A percentile compares a stretch with the other conserved stretches of the same genome.
Evolutionary conservation across 2,888 invertebrate genomes (phyloP).

Genomic region (Kuschelorhynchus macadamiae): DNA sequence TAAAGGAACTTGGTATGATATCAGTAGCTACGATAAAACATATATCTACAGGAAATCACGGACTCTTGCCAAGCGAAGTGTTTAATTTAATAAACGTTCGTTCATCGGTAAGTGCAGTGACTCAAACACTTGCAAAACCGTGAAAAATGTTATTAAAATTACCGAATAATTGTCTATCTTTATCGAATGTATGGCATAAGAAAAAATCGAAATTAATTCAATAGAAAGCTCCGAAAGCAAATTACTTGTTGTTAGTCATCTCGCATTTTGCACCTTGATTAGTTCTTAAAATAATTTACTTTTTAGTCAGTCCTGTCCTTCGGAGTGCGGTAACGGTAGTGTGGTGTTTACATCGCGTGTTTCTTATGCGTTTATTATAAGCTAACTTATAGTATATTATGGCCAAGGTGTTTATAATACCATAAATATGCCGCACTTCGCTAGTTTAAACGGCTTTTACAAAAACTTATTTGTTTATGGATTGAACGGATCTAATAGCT

Average conservation of each 20-base stretch:
- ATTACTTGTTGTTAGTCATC: constrained; percentile 34
- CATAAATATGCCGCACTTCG: constrained; percentile 34
- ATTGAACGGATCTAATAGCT: constrained; percentile 19
- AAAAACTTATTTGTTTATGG: constrained; percentile 34
- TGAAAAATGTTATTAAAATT: too few species aligned
- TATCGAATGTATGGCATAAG: too few species aligned
- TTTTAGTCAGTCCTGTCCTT: constrained; percentile 32
- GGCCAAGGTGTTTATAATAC: constrained; percentile 39
- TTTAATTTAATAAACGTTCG: too few species aligned
- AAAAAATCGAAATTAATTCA: neutral
- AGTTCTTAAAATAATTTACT: constrained; percentile 35
- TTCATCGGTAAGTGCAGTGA: too few species aligned
- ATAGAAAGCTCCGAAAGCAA: constrained; percentile 8
- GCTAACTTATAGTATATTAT: constrained; percentile 21
- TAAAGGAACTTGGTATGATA: too few species aligned
- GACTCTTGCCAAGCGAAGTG: too few species aligned
- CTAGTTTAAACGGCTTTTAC: constrained; percentile 26
- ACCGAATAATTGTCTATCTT: too few species aligned
- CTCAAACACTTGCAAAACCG: too few species aligned
- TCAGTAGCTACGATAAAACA: too few species aligned
- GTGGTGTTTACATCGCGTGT: constrained; percentile 40
- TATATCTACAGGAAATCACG: too few species aligned
- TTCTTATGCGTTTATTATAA: constrained; percentile 30
- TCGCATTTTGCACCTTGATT: constrained; percentile 33
- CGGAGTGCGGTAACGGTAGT: constrained; percentile 35